Evolutionary conservation across 2,888 invertebrate species (phyloP), one percentile per base, ranked within the genome.

Genomic region (Sphaerophoria taeniata): DNA sequence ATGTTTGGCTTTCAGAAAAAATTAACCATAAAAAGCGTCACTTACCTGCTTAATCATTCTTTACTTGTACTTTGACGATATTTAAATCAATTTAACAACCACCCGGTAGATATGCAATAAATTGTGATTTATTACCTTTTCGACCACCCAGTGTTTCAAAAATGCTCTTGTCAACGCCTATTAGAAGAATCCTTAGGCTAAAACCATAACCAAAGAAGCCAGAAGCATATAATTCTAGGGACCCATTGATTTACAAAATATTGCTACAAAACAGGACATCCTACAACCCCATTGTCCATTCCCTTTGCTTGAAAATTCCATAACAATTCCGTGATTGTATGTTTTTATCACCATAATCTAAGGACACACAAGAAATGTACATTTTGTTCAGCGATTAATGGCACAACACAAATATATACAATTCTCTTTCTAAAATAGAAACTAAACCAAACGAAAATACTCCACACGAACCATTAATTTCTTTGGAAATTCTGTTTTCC

Each of bases 381-480:
- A 56, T 77, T 24, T 53, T 47, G 16, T 43, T 36, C 67, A 60
- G 53, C 63, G 71, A 77, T 56, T 63, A 77, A 77, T 63, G 39
- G 60, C 43, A 61, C 53, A 76, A 61, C 53, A 58, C 53, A 70
- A 34, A 76, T 36, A 63, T 33, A 51, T n/a, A n/a, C 9, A 74
- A 47, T 12, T 33, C 14, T 49, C 61, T 31, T 47, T 63, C 43
- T 39, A 77, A 70, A 61, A 45, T 9, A 14, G 11, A 49, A 43
- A 47, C 43, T 14, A 56, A 70, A 49, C 7, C 31, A 7, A 39
- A 36, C 34, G 47, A 58, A 70, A 70, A 31, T 34, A 24, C 39
- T 45, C 51, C 43, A 63, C 58, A 67, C 58, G 53, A 61, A 79
- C 67, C 60, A 69, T 67, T 73, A 53, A 67, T 60, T 79, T 69